Percentiles rank a stretch among this genome's conserved stretches.
These are phyloP conservation scores for Stenodera caucasica DNA, from an alignment of 2,888 invertebrate genomes.

Conservation along the genomic window DNA sequence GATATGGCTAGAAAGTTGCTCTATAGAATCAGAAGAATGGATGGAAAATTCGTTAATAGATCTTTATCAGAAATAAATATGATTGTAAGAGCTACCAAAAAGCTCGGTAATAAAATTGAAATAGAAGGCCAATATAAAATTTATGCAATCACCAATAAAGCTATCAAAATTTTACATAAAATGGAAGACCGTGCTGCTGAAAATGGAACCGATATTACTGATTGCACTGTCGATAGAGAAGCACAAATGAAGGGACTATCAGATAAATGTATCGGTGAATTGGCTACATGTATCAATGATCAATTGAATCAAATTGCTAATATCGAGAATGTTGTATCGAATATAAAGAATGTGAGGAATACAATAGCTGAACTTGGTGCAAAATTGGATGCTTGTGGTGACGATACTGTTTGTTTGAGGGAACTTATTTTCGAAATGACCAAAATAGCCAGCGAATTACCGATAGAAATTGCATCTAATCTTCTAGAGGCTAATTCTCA, in stretches of 20 bases:
- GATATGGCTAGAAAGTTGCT: too few species aligned
- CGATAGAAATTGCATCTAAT: neutral
- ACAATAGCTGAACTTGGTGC: neutral
- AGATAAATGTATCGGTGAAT: neutral
- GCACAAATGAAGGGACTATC: neutral
- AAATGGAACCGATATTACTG: too few species aligned
- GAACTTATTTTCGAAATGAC: neutral
- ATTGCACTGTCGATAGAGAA: neutral
- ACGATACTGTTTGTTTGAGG: neutral
- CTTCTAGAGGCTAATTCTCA: neutral
- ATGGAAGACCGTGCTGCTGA: too few species aligned
- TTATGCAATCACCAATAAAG: too few species aligned
- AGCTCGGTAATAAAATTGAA: too few species aligned
- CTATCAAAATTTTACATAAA: too few species aligned
- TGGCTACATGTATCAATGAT: neutral
- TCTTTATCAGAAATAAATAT: too few species aligned
- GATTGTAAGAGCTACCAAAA: too few species aligned
- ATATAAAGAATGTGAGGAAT: neutral
- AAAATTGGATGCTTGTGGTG: neutral
- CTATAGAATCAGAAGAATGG: too few species aligned
- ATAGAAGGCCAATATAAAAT: too few species aligned
- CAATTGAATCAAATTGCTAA: neutral
- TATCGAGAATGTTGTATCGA: neutral
- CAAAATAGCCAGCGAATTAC: neutral
- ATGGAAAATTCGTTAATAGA: too few species aligned